Conservation (phyloP, 53 echinoderm and acorn worm genomes). For the Paelopatides confundens region DNA sequence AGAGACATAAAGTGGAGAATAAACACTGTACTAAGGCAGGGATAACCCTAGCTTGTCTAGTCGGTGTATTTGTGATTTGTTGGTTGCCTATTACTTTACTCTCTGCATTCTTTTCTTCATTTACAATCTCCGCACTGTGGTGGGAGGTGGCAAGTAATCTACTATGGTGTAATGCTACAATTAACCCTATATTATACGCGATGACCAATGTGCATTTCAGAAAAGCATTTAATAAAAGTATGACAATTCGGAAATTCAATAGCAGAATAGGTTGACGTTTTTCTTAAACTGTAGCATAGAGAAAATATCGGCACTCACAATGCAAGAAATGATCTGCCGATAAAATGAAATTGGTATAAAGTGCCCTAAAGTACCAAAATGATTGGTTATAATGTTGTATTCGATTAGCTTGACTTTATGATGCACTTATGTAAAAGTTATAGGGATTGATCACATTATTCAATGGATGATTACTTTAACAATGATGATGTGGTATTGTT, state of each 20-base stretch:
- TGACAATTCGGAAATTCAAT: background rate
- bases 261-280: background rate
- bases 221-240: conserved; percentile 53
- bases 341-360: too few relatives aligned
- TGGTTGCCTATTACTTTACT: conserved; percentile 48
- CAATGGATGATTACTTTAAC: too few relatives aligned
- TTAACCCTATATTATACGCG: conserved; percentile 82
- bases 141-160: conserved; percentile 68
- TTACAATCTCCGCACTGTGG: conserved; percentile 5
- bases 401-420: too few relatives aligned
- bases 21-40: conserved; percentile 30
- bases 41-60: conserved; percentile 27
- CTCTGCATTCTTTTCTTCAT: background rate
- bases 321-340: too few relatives aligned
- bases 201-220: conserved; percentile 71
- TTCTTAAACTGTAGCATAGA: too few relatives aligned
- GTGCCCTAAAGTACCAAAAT: too few relatives aligned
- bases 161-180: conserved; percentile 76
- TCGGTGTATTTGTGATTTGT: conserved; percentile 47
- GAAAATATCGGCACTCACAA: too few relatives aligned
- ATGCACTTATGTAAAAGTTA: too few relatives aligned
- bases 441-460: too few relatives aligned
- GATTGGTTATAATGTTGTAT: too few relatives aligned
- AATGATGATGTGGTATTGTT: too few relatives aligned
- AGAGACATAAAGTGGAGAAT: background rate